Evolutionary conservation across 2,888 invertebrate genomes (phyloP).

Genomic region (Nymphalis polychloros): DNA sequence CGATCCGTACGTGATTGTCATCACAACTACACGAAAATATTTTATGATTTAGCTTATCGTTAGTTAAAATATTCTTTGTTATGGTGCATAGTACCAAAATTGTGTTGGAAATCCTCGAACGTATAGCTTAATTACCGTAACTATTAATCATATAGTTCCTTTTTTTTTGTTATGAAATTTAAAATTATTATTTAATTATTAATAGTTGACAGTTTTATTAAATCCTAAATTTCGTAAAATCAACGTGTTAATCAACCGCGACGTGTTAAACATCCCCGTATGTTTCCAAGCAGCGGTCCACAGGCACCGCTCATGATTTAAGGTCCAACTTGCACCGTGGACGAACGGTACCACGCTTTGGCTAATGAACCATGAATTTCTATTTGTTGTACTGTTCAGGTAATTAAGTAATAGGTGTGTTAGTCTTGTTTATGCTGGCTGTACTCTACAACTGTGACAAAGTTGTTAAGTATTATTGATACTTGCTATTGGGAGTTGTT

Average conservation of each 20-base stretch:
- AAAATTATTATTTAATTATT: too few relatives aligned
- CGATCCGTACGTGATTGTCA: too few relatives aligned
- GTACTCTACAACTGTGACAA: conserved; percentile 16
- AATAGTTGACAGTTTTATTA: not conserved
- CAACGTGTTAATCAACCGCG: not conserved
- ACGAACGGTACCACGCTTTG: conserved; percentile 61
- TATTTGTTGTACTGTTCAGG: conserved; percentile 73
- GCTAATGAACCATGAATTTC: conserved; percentile 79
- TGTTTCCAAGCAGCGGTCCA: conserved; percentile 55
- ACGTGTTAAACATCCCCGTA: conserved; percentile 42
- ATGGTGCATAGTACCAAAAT: too few relatives aligned
- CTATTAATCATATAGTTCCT: too few relatives aligned
- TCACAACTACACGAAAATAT: too few relatives aligned
- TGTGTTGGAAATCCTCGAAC: too few relatives aligned
- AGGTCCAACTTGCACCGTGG: conserved; percentile 73
- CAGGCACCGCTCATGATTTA: conserved; percentile 72
- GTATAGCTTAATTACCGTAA: too few relatives aligned
- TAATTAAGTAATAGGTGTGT: conserved; percentile 70
- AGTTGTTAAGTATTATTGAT: conserved; percentile 37
- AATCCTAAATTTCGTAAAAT: not conserved
- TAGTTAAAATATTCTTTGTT: not conserved
- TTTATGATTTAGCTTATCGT: not conserved
- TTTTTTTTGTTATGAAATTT: too few relatives aligned
- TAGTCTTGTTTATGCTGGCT: conserved; percentile 41
- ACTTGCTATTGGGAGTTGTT: conserved; percentile 18